Evolutionary conservation across 2,888 invertebrate genomes (phyloP).

Genomic region (Germaria angustata): DNA sequence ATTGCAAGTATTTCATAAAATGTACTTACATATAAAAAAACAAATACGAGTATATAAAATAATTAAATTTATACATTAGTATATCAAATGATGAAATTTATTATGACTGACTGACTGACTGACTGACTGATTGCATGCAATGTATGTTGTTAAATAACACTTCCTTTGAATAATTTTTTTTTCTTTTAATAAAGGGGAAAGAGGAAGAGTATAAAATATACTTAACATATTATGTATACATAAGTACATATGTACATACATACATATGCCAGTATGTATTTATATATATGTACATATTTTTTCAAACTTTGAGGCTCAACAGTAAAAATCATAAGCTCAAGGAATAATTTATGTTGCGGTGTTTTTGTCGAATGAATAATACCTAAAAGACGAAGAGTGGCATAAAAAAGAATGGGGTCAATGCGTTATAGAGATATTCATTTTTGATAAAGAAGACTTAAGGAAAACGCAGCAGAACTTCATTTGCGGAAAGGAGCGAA

Average conservation of each 20-base stretch:
- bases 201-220: slow-evolving; percentile 1
- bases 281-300: background rate
- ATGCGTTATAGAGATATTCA: slow-evolving; percentile 31
- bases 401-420: slow-evolving; percentile 38
- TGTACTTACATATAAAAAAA: too few species aligned
- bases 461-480: background rate
- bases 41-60: too few species aligned
- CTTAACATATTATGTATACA: slow-evolving; percentile 7
- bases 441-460: slow-evolving; percentile 16
- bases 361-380: background rate
- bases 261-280: background rate
- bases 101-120: background rate
- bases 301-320: slow-evolving; percentile 18
- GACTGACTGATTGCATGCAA: background rate
- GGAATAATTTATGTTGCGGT: background rate
- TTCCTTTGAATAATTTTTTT: slow-evolving; percentile 26
- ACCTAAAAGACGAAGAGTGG: background rate
- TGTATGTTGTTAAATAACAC: slow-evolving; percentile 12
- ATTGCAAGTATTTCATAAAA: slow-evolving; percentile 54
- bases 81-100: slow-evolving; percentile 21
- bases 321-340: slow-evolving; percentile 30
- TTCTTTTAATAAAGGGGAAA: background rate
- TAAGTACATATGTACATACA: background rate
- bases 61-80: slow-evolving; percentile 10
- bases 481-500: background rate